These are phyloP conservation scores for Mycogona germanica DNA, from an alignment of 2,888 invertebrate species.

Conservation along the genomic window DNA sequence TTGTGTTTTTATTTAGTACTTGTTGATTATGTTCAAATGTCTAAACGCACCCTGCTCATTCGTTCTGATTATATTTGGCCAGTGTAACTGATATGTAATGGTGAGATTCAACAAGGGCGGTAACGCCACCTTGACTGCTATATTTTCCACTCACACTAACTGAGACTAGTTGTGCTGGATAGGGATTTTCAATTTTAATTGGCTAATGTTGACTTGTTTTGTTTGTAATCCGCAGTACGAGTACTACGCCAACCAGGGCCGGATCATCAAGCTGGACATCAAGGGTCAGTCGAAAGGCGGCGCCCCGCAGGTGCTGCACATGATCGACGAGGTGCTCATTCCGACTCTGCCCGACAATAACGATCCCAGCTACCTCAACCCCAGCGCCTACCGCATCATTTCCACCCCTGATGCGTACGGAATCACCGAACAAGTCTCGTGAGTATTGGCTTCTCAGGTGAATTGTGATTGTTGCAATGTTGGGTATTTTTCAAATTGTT, in stretches of 20 bases:
- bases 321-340: conserved; percentile 73
- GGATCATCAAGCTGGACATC: conserved; percentile 46
- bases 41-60: no score
- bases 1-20: no score
- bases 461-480: neutral
- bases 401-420: conserved; percentile 20
- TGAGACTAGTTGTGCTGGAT: neutral
- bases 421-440: conserved; percentile 2
- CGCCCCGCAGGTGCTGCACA: conserved; percentile 52
- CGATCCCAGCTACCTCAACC: conserved; percentile 22
- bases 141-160: neutral
- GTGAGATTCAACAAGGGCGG: neutral
- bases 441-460: neutral
- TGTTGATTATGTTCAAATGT: no score
- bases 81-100: no score
- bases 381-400: conserved; percentile 23
- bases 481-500: neutral
- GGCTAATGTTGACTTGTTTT: neutral
- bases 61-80: no score
- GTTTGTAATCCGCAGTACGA: conserved; percentile 1
- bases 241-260: conserved; percentile 70
- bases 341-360: conserved; percentile 43
- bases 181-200: no score
- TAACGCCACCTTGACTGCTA: neutral
- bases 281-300: conserved; percentile 17